Conservation (phyloP, 2,113 vertebrate species). For the Verasper variegatus region DNA sequence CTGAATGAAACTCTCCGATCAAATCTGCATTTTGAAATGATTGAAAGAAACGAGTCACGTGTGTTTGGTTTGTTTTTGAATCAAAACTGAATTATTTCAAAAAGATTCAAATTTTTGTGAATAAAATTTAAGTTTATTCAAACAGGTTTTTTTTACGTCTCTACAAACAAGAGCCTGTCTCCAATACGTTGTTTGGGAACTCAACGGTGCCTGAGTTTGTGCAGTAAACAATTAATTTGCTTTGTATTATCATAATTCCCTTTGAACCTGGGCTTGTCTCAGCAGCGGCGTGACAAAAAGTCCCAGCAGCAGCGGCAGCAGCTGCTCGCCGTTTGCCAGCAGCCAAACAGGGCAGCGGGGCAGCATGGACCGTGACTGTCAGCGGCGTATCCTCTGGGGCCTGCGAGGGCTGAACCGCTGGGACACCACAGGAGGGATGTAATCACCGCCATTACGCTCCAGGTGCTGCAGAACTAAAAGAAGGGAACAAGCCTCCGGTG, state of each 20-base stretch:
- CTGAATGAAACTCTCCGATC: not conserved
- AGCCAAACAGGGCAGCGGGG: slow-evolving; percentile 67
- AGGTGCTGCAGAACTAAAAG: slow-evolving; percentile 78
- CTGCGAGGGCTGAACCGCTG: slow-evolving; percentile 47
- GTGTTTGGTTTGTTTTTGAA: not conserved
- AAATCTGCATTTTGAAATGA: not conserved
- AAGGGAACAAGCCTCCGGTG: slow-evolving; percentile 75
- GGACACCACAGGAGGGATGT: slow-evolving; percentile 71
- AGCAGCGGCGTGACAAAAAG: slow-evolving; percentile 32
- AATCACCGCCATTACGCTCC: slow-evolving; percentile 81
- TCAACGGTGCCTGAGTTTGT: slow-evolving; percentile 32
- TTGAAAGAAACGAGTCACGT: not conserved
- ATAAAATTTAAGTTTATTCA: too few relatives aligned
- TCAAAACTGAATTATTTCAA: not conserved
- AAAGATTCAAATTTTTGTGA: slow-evolving; percentile 9
- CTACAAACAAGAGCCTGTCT: slow-evolving; percentile 8
- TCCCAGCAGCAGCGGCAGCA: slow-evolving; percentile 28
- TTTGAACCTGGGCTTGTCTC: slow-evolving; percentile 65
- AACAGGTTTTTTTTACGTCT: slow-evolving; percentile 7
- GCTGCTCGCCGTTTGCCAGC: slow-evolving; percentile 53
- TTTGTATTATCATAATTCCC: slow-evolving; percentile 65
- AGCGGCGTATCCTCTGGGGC: slow-evolving; percentile 65
- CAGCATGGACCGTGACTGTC: slow-evolving; percentile 75
- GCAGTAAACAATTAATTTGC: slow-evolving; percentile 68
- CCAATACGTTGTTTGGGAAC: slow-evolving; percentile 28